Percentiles rank a stretch among this genome's conserved stretches.
Evolutionary conservation across 2,888 invertebrate species (phyloP).

Genomic region (Dryococelus australis): DNA sequence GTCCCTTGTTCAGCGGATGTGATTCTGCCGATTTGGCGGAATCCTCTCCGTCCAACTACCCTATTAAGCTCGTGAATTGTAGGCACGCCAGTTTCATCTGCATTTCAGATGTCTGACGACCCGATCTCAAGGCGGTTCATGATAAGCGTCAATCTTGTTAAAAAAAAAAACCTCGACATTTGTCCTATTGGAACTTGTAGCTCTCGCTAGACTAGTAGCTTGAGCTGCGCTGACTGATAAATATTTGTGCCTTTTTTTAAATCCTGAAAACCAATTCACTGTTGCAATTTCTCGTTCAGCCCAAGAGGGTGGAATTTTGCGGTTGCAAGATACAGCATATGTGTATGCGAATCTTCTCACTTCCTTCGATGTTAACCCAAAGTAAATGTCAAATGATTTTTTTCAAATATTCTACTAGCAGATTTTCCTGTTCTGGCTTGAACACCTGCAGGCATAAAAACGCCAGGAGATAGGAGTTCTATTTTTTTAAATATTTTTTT

Average conservation of each 20-base stretch:
- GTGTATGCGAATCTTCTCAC: conserved; percentile 50
- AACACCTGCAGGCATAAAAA: too few species aligned
- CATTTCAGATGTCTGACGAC: conserved; percentile 30
- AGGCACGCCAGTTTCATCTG: conserved; percentile 34
- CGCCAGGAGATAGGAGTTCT: not conserved
- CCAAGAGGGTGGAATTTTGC: conserved; percentile 48
- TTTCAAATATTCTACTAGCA: conserved; percentile 42
- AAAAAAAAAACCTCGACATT: conserved; percentile 64
- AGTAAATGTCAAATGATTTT: conserved; percentile 45
- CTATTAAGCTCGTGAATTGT: conserved; percentile 29
- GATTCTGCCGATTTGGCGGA: too few species aligned
- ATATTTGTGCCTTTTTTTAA: conserved; percentile 49
- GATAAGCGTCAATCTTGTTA: conserved; percentile 32
- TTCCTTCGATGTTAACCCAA: too few species aligned
- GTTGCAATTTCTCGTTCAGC: conserved; percentile 48
- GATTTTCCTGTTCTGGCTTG: conserved; percentile 40
- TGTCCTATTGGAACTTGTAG: too few species aligned
- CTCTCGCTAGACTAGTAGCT: conserved; percentile 50
- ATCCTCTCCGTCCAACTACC: not conserved
- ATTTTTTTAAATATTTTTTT: too few species aligned
- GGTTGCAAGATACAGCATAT: conserved; percentile 43
- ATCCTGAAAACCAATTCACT: conserved; percentile 52
- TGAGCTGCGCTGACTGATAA: conserved; percentile 51
- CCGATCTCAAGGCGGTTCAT: conserved; percentile 25
- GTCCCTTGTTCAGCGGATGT: too few species aligned